Base-by-base conservation (phyloP, 2,113 vertebrate species). In the Macquaria ambigua region DNA sequence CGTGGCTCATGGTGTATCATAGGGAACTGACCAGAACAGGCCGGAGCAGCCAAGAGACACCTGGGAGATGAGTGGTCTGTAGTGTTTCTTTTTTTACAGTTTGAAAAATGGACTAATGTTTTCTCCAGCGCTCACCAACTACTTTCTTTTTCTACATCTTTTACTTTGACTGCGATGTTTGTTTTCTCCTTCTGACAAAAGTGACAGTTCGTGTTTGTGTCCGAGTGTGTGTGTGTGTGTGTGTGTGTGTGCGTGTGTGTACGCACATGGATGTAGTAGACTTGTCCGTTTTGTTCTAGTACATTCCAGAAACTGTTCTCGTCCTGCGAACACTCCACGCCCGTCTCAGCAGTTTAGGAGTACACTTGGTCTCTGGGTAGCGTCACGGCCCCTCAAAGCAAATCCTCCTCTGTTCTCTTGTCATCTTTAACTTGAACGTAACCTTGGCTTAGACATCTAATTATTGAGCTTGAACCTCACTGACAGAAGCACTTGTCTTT, bases 271-370 rank as follows among this genome's bases (percentile, higher is more conserved):
- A 90, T 92, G 91, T 93, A 93, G 91, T 92, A 92, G 75, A 90
- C 93, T 11, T 84, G 81, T 84, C 71, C 53, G 61, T 82, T 84
- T 84, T 95, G 90, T 89, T 94, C 91, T 88, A 93, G 92, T 95
- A 97, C 97, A 97, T 97, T 98, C 97, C 97, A 96, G 94, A 94
- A 87, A 84, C 69, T 87, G 84, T 91, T 93, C 85, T 85, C 61
- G 88, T 81, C 88, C 90, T 69, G 70, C 72, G 68, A 87, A 88
- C 90, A 87, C 90, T 84, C 77, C 73, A 86, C 81, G 73, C 62
- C 72, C 4, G 77, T 72, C 83, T 83, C 83, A 62, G 59, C 77
- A 74, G 77, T 87, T 81, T 79, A 72, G 78, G 82, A 87, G 78
- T 37, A 77, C 74, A 66, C 85, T 85, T 55, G 73, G 81, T 82